A percentile compares a stretch with the other conserved stretches of the same genome.
Conservation (phyloP, 2,113 vertebrate genomes). For the Sylvietta virens region DNA sequence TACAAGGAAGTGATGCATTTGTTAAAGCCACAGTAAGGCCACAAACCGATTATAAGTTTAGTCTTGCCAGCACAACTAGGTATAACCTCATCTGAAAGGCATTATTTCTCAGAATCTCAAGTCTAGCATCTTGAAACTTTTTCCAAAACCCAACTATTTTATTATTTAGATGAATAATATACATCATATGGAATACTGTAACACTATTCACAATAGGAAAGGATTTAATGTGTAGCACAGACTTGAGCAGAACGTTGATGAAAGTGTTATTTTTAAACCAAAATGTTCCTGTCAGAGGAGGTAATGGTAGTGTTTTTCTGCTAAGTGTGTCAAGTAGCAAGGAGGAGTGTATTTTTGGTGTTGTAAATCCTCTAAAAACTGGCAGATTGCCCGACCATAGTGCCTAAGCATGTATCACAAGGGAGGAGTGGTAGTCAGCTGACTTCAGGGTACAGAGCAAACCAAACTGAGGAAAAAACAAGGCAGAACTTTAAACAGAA, state of each 20-base stretch:
- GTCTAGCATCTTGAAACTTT: not conserved
- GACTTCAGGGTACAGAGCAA: slow-evolving; percentile 21
- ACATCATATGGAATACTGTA: not conserved
- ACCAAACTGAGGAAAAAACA: slow-evolving; percentile 31
- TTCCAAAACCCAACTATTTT: not conserved
- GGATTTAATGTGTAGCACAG: not conserved
- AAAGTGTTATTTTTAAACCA: slow-evolving; percentile 26
- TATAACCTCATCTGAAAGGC: not conserved
- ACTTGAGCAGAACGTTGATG: not conserved
- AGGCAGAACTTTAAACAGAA: slow-evolving; percentile 3
- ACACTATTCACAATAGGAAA: not conserved
- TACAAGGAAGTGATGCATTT: slow-evolving; percentile 21
- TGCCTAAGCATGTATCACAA: slow-evolving; percentile 30
- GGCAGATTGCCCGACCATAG: slow-evolving; percentile 1
- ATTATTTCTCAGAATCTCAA: not conserved
- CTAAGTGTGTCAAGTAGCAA: slow-evolving; percentile 44
- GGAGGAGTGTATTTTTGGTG: slow-evolving; percentile 19
- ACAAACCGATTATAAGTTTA: slow-evolving; percentile 40
- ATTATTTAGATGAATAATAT: not conserved
- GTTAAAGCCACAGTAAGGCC: not conserved
- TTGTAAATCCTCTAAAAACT: slow-evolving; percentile 33
- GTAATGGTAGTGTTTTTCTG: slow-evolving; percentile 12
- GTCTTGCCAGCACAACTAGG: not conserved
- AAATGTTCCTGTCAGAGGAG: not conserved
- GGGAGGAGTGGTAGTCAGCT: slow-evolving; percentile 30